These are phyloP conservation scores for Drosophila bifasciata DNA, from an alignment of 1,140 invertebrate species.

Conservation along the genomic window DNA sequence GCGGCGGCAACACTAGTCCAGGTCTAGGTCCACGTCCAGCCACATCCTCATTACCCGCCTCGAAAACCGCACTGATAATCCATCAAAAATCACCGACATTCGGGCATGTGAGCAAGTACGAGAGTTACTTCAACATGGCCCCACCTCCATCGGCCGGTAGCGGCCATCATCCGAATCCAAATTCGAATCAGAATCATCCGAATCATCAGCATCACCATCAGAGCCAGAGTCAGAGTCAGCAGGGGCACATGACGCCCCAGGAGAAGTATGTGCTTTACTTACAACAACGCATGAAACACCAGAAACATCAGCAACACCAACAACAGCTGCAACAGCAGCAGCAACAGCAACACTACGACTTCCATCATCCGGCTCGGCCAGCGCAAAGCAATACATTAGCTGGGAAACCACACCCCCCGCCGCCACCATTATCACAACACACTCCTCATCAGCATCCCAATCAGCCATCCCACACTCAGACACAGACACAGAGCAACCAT, in stretches of 20 bases:
- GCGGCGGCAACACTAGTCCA: slow-evolving; percentile 20
- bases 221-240: slow-evolving; percentile 21
- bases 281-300: slow-evolving; percentile 77
- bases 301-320: slow-evolving; percentile 70
- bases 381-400: slow-evolving; percentile 68
- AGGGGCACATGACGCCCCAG: slow-evolving; percentile 74
- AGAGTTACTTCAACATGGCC: slow-evolving; percentile 71
- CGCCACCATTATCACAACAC: slow-evolving; percentile 30
- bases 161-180: no score
- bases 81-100: slow-evolving; percentile 59
- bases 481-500: slow-evolving; percentile 49
- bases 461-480: slow-evolving; percentile 38
- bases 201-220: slow-evolving; percentile 31
- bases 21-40: slow-evolving; percentile 24
- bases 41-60: slow-evolving; percentile 38
- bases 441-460: slow-evolving; percentile 30
- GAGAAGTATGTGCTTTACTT: slow-evolving; percentile 82
- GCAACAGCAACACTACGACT: slow-evolving; percentile 44
- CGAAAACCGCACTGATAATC: slow-evolving; percentile 61
- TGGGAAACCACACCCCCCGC: slow-evolving; percentile 49
- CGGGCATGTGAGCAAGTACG: slow-evolving; percentile 67
- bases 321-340: slow-evolving; percentile 50
- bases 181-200: background rate
- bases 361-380: slow-evolving; percentile 48
- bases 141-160: slow-evolving; percentile 11